phyloP scores from a whole-genome alignment of 2,797 vertebrate species.

The Pteronotus mesoamericanus region DNA sequence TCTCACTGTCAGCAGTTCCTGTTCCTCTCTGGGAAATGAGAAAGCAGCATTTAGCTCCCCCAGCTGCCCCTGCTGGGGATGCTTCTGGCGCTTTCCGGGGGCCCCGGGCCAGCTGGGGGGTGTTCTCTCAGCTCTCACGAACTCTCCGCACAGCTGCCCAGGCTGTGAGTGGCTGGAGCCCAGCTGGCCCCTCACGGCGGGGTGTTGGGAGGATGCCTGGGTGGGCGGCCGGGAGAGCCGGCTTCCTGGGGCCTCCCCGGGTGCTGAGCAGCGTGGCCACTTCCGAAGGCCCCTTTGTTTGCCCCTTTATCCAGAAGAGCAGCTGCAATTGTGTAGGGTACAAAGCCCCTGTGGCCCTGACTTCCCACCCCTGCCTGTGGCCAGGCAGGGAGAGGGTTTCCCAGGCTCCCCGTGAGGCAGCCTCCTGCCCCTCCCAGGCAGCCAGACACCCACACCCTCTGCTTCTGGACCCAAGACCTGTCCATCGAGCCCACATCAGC shows the following conservation, averaged over 20 bases:
- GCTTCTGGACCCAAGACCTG: neutral
- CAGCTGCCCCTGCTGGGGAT: neutral
- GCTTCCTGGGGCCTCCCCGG: conserved; percentile 62
- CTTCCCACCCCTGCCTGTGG: conserved; percentile 67
- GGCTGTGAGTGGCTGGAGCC: conserved; percentile 49
- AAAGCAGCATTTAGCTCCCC: neutral
- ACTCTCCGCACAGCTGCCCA: neutral
- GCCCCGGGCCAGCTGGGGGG: neutral
- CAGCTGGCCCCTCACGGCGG: conserved; percentile 1
- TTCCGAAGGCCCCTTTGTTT: conserved; percentile 69
- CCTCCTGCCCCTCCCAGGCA: conserved; percentile 27
- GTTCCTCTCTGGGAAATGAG: neutral
- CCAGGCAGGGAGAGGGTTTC: conserved; percentile 46
- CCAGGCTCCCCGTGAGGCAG: conserved; percentile 39
- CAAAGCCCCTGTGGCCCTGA: conserved; percentile 65
- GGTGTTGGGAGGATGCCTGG: conserved; percentile 21
- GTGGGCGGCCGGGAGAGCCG: conserved; percentile 46
- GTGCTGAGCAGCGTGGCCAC: conserved; percentile 62
- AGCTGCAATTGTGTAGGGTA: conserved; percentile 63
- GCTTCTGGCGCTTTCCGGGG: neutral
- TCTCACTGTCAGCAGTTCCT: neutral
- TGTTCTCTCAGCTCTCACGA: neutral
- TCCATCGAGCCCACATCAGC: neutral
- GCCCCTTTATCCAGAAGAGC: conserved; percentile 64
- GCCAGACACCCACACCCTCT: neutral